Evolutionary conservation across 2,888 invertebrate species (phyloP), one percentile per base, ranked within the genome.

Genomic region (Heteromurus nitidus): DNA sequence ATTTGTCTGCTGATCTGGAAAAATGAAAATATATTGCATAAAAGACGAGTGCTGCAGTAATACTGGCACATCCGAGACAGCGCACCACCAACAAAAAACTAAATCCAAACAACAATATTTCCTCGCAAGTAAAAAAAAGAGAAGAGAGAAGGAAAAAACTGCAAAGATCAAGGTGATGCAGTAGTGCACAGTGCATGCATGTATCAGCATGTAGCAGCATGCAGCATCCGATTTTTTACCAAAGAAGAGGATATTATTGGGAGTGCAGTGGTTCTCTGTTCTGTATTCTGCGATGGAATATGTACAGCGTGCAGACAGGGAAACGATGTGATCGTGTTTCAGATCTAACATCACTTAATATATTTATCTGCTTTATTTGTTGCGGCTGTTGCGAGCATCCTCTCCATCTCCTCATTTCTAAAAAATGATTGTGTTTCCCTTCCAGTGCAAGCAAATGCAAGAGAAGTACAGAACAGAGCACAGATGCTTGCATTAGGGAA

Each of bases 241-340:
- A n/a, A n/a, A n/a, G n/a, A n/a, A n/a, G n/a, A n/a, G n/a, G n/a
- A n/a, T n/a, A n/a, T 16, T 47, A 47, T n/a, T 36, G 7, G 5
- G 47, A 47, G 16, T 47, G 47, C 60, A n/a, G 3, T 36, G 62
- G 31, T 18, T 62, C 62, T 11, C 31, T 1, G 7, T 11, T 11
- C 31, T 62, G 18, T n/a, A 11, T 18, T 28, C n/a, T 60, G 26
- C 1, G 31, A 50, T 24, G 28, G 72, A 44, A 72, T 72, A 72
- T 74, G 58, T 50, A 62, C 31, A 24, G 31, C 13, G 73, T 62
- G 74, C 74, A 74, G 64, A 74, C 74, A 74, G 74, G 65, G 53
- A 47, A 65, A 74, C 44, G 74, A 53, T 74, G 74, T 74, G 74
- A 74, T 74, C 64, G 74, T 74, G 53, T 74, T 74, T 74, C 64